A percentile compares a stretch with the other conserved stretches of the same genome.
These are phyloP conservation scores for Heptranchias perlo DNA, from an alignment of 2,113 vertebrate genomes.

Conservation along the genomic window DNA sequence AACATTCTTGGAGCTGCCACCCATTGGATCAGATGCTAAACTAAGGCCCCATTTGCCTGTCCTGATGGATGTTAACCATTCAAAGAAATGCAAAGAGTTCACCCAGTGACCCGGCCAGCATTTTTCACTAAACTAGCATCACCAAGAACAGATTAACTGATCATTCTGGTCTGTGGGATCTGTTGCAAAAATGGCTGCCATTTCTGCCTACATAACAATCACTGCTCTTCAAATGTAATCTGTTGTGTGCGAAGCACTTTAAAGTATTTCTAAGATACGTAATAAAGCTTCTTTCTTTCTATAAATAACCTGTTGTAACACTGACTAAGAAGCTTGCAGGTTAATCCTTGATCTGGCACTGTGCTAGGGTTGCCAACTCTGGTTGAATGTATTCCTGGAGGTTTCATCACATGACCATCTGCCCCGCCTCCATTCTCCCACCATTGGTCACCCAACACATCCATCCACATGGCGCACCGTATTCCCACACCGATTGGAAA, in stretches of 20 bases:
- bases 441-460: too few species aligned
- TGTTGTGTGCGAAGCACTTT: background rate
- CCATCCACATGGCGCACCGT: too few species aligned
- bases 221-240: background rate
- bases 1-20: background rate
- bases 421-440: too few species aligned
- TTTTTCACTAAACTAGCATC: background rate
- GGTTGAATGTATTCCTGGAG: too few species aligned
- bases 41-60: too few species aligned
- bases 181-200: background rate
- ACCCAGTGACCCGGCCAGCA: background rate
- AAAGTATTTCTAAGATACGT: background rate
- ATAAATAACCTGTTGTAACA: background rate
- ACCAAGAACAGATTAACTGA: background rate
- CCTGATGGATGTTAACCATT: too few species aligned
- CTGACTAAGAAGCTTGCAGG: background rate
- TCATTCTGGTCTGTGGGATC: background rate
- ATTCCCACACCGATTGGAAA: too few species aligned
- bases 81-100: too few species aligned
- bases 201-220: background rate
- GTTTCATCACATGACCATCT: too few species aligned
- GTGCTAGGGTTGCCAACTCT: too few species aligned
- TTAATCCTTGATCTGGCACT: background rate
- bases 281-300: background rate
- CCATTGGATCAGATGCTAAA: background rate